Conservation (phyloP, 2,113 vertebrate species). For the Cephalopholis sonnerati region DNA sequence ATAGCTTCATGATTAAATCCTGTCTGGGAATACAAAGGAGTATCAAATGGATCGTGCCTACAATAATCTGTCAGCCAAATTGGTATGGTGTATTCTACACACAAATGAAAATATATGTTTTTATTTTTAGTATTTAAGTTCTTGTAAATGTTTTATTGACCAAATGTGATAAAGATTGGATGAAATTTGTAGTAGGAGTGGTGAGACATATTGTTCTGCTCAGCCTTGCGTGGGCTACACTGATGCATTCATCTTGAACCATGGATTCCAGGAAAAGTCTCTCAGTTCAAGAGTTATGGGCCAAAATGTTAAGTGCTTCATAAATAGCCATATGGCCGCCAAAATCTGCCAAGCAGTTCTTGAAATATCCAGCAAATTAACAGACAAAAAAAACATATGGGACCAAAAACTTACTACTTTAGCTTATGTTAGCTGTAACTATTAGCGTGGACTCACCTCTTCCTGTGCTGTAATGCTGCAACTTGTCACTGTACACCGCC, state of each 20-base stretch:
- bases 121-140: not conserved
- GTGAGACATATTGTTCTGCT: not conserved
- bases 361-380: not conserved
- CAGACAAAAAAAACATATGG: not conserved
- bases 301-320: not conserved
- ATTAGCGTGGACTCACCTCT: slow-evolving; percentile 88
- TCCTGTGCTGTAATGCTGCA: slow-evolving; percentile 98
- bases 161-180: not conserved
- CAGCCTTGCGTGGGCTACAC: not conserved
- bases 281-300: not conserved
- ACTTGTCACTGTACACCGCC: slow-evolving; percentile 96
- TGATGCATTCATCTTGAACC: not conserved
- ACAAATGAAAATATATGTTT: not conserved
- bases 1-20: not conserved
- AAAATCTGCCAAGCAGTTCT: not conserved
- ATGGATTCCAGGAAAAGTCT: not conserved
- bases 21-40: not conserved
- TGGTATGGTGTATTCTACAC: not conserved
- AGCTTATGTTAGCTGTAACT: not conserved
- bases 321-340: not conserved
- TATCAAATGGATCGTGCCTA: too few species aligned
- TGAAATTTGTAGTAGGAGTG: not conserved
- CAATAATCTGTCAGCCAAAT: not conserved
- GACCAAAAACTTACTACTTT: not conserved
- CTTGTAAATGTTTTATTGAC: not conserved